Percentiles rank a stretch among this genome's conserved stretches.
These are phyloP conservation scores for Procapra przewalskii DNA, from an alignment of 2,113 vertebrate genomes.

Conservation along the genomic window DNA sequence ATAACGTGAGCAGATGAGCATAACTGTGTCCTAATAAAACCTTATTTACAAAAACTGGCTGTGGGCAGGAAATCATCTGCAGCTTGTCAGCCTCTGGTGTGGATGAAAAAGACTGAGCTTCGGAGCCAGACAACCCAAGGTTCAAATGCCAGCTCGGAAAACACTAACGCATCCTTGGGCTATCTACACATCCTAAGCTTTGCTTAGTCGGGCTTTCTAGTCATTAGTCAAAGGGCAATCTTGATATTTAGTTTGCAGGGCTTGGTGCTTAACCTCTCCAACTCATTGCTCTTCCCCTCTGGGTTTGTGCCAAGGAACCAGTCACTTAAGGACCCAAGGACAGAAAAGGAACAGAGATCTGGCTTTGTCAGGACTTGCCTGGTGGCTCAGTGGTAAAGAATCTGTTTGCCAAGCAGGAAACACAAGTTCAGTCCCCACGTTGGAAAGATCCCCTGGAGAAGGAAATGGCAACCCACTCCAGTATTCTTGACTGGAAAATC, in stretches of 20 bases:
- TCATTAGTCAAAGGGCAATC: not conserved
- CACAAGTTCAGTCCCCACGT: rapidly evolving
- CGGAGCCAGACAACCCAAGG: not conserved
- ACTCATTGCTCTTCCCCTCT: not conserved
- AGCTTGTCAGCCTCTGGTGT: not conserved
- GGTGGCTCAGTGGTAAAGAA: not conserved
- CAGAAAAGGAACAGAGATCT: not conserved
- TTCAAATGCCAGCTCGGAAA: not conserved
- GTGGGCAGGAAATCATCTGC: not conserved
- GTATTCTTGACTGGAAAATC: not conserved
- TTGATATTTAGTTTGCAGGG: not conserved
- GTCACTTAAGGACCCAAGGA: not conserved
- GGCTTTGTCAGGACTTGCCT: not conserved
- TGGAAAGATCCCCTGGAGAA: not conserved
- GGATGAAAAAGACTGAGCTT: not conserved
- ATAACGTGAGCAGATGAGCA: not conserved
- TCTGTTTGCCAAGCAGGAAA: not conserved
- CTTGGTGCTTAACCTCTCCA: not conserved
- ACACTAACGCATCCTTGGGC: not conserved
- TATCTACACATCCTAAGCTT: not conserved
- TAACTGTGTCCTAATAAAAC: not conserved
- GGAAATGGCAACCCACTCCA: not conserved
- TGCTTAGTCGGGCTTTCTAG: not conserved
- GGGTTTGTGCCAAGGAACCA: not conserved
- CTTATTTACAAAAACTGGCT: not conserved